Evolutionary conservation across 2,113 vertebrate species (phyloP), one percentile per base, ranked within the genome.

Genomic region (Pandion haliaetus): DNA sequence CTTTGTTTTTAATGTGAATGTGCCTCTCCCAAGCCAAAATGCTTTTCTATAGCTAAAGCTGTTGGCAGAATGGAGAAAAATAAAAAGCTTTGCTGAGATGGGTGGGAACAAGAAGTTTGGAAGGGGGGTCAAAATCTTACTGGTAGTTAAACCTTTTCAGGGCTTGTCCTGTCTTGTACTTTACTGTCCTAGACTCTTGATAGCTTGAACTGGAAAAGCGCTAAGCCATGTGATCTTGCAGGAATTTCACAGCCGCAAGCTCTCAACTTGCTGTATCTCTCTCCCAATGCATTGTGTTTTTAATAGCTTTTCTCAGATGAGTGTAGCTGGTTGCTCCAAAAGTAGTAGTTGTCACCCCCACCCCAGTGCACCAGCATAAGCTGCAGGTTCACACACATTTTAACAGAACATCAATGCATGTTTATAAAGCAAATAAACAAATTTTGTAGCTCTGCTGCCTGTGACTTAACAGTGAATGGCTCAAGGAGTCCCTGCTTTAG

Each of bases 201-300:
- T 40, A n/a, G 31, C 32, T 76, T 45, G 44, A 83, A 34, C 34
- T 70, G 31, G n/a, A 62, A 57, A 61, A 16, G 14, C 6, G 38
- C 10, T 12, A 0, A 76, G 38, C 23, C 5, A 0, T 24, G 82
- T 44, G 71, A 8, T 84, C 32, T 59, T 54, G 52, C 6, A 10
- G 90, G 84, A n/a, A 17, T 82, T 31, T 58, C 54, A 34, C 21
- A 44, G 62, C 36, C 59, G 3, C 1, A 4, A 40, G 52, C 52
- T 63, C 20, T 45, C n/a, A 26, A 0, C 1, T 6, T 36, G 36
- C 42, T 0, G 0, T 15, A 1, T 49, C 16, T 76, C 16, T 76
- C 17, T 59, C n/a, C 19, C 11, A 2, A 0, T 15, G 24, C 5
- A 1, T 6, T 34, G 29, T 66, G 63, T 5, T 66, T 82, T 28